Base-by-base conservation (phyloP, 2,113 vertebrate species). In the Columba janthina region DNA sequence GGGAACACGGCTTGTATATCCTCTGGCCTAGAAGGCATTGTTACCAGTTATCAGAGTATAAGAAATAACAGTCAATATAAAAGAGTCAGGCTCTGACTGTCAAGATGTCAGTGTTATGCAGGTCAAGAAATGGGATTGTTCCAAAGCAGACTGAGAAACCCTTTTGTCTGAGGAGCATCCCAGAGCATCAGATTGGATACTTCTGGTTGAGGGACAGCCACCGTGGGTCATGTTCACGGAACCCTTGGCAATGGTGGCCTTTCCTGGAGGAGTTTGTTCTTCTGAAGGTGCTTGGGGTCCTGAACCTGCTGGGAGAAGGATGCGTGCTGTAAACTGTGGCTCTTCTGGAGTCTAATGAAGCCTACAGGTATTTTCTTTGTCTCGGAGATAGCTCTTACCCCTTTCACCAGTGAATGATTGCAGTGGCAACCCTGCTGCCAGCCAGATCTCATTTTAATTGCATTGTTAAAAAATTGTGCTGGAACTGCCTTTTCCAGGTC, bases 311-410 rank as follows among this genome's bases (percentile, higher is more conserved):
- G 75, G 40, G 46, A 83, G 28, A 34, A 83, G 61, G 32, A 38
- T 58, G 22, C 0, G 0, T 60, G 14, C 5, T 21, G 29, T 80
- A 48, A 67, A 73, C 11, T 0, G 1, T 16, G 53, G 53, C 48
- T 90, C 36, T 70, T 88, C 74, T 46, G 73, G 50, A 69, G 15
- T 24, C 40, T 66, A 48, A 25, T 69, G 71, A 82, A 89, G 44
- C 42, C 44, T 84, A 44, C 26, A 61, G 61, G 26, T 69, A 4
- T 73, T 85, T 76, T 36, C 64, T 94, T 88, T 84, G 60, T 64
- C 34, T 86, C 48, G 20, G 64, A 83, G 72, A 54, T 19, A 90
- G 10, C 56, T 28, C 6, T 54, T 66, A 28, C 21, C 48, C 79
- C 34, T 74, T 74, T 73, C 48, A 53, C 19, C 50, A n/a, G 32